Evolutionary conservation across 1,140 invertebrate genomes (phyloP).

Genomic region (Ylistrum balloti): DNA sequence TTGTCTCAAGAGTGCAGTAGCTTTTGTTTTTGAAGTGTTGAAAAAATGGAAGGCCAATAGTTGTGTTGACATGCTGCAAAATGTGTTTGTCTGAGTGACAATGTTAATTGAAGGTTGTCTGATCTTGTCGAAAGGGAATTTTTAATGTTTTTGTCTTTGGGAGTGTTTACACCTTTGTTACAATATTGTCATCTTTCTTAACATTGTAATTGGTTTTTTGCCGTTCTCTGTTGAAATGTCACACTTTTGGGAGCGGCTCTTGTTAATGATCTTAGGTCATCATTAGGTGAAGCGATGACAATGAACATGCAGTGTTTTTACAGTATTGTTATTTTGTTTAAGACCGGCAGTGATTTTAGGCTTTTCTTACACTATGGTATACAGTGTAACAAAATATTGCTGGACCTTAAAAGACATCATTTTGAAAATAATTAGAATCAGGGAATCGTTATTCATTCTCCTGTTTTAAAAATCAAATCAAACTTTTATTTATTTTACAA

Average conservation of each 20-base stretch:
- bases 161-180: slow-evolving; percentile 2
- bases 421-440: too few relatives aligned
- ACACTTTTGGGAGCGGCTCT: not conserved
- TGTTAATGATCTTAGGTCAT: not conserved
- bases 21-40: not conserved
- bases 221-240: not conserved
- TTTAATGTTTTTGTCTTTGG: not conserved
- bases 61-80: not conserved
- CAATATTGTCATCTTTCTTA: not conserved
- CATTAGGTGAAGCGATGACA: too few relatives aligned
- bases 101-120: not conserved
- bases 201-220: not conserved
- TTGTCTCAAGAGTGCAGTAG: not conserved
- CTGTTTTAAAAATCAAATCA: too few relatives aligned
- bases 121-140: not conserved
- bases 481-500: too few relatives aligned
- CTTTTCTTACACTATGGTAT: too few relatives aligned
- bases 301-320: too few relatives aligned
- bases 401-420: too few relatives aligned
- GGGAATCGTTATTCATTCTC: too few relatives aligned
- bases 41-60: not conserved
- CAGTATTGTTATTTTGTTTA: too few relatives aligned
- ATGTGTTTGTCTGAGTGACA: not conserved
- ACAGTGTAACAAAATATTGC: too few relatives aligned
- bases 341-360: too few relatives aligned